Evolutionary conservation across 53 echinoderm and acorn worm species (phyloP).

Genomic region (Crossaster papposus): DNA sequence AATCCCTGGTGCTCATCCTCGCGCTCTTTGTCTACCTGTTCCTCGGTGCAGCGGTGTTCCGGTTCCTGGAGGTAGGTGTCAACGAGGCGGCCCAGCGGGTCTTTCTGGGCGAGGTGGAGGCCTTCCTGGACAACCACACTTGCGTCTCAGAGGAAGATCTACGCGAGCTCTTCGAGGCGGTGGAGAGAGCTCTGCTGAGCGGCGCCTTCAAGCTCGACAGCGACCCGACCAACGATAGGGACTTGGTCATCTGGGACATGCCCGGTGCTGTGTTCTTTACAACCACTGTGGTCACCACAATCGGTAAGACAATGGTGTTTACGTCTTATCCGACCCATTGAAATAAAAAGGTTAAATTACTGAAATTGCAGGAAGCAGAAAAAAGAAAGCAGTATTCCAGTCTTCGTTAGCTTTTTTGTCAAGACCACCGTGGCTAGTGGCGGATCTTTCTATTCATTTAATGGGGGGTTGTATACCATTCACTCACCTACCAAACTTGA

Average conservation of each 20-base stretch:
- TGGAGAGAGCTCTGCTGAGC: slow-evolving; percentile 42
- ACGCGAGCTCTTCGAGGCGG: slow-evolving; percentile 26
- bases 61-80: slow-evolving; percentile 46
- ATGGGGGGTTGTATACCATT: no score
- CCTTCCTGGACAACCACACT: slow-evolving; percentile 63
- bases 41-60: slow-evolving; percentile 67
- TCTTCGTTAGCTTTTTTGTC: no score
- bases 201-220: slow-evolving; percentile 58
- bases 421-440: no score
- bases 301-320: slow-evolving; percentile 45
- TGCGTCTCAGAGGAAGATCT: slow-evolving; percentile 62
- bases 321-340: no score
- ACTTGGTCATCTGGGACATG: slow-evolving; percentile 65
- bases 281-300: slow-evolving; percentile 77
- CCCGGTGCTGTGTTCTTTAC: slow-evolving; percentile 70
- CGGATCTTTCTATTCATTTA: no score
- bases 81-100: slow-evolving; percentile 47
- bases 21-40: slow-evolving; percentile 62
- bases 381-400: no score
- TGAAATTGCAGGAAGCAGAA: no score
- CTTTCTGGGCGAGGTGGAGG: slow-evolving; percentile 41
- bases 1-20: slow-evolving; percentile 42
- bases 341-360: no score
- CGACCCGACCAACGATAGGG: slow-evolving; percentile 14
- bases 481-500: no score